Percentiles rank a stretch among this genome's conserved stretches.
These are phyloP conservation scores for Erpobdella octoculata DNA, from an alignment of 2,888 invertebrate species.

Conservation along the genomic window DNA sequence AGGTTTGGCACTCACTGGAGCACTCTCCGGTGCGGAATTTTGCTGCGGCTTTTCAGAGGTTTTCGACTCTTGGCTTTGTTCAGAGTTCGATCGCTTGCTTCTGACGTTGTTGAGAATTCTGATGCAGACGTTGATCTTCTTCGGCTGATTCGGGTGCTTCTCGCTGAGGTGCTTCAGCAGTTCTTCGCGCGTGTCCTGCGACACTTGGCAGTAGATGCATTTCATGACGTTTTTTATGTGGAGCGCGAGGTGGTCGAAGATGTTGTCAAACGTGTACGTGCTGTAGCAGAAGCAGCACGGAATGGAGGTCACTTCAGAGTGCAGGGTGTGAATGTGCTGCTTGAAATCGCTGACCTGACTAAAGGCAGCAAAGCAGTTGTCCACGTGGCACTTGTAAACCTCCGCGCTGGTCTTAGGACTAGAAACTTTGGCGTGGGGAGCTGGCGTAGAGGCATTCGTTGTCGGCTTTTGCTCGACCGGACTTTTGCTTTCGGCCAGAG, in stretches of 20 bases:
- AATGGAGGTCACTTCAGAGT: constrained; percentile 7
- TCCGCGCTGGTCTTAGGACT: constrained; percentile 23
- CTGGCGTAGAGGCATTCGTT: background rate
- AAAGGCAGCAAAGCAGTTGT: constrained; percentile 16
- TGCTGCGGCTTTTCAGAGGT: background rate
- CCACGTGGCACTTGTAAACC: constrained; percentile 26
- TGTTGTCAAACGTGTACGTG: background rate
- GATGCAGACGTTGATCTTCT: constrained; percentile 32
- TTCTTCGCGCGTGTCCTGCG: constrained; percentile 27
- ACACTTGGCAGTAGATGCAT: constrained; percentile 31
- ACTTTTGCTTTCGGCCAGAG: background rate
- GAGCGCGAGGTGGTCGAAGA: constrained; percentile 12
- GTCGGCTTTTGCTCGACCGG: background rate
- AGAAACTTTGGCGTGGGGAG: constrained; percentile 19
- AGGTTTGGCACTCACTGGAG: constrained; percentile 24
- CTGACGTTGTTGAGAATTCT: constrained; percentile 29
- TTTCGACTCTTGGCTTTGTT: constrained; percentile 2
- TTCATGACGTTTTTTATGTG: constrained; percentile 30
- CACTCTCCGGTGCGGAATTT: background rate
- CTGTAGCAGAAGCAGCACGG: constrained; percentile 31
- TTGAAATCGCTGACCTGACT: constrained; percentile 28
- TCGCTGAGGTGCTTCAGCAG: constrained; percentile 27
- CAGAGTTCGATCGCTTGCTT: constrained; percentile 9
- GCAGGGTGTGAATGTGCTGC: constrained; percentile 7
- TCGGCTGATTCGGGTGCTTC: constrained; percentile 30